Percentiles rank a stretch among this genome's conserved stretches.
Conservation (phyloP, 1,140 invertebrate genomes). For the Nasonia giraulti region DNA sequence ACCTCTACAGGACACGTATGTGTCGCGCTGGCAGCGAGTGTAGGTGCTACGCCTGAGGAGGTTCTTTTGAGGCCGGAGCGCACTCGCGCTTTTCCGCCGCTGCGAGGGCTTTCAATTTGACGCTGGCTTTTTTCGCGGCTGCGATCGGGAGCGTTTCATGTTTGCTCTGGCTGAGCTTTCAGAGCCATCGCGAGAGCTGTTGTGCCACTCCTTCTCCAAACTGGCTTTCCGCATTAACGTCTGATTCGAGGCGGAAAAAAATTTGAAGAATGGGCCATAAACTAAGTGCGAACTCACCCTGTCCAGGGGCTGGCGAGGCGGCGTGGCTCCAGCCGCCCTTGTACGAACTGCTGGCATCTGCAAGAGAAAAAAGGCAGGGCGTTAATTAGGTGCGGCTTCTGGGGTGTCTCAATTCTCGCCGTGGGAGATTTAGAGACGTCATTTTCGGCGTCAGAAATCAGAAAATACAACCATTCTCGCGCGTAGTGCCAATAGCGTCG, state of each 20-base stretch:
- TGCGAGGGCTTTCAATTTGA: slow-evolving; percentile 41
- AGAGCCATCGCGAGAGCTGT: neutral
- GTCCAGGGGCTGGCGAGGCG: slow-evolving; percentile 75
- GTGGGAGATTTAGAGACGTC: too few species aligned
- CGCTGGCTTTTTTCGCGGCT: neutral
- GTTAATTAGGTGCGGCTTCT: slow-evolving; percentile 19
- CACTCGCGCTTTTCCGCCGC: slow-evolving; percentile 42
- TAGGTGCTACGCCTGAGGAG: neutral
- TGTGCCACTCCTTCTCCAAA: too few species aligned
- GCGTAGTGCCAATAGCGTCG: too few species aligned
- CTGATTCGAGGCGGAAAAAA: neutral
- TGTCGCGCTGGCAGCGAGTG: neutral
- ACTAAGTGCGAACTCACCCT: slow-evolving; percentile 66
- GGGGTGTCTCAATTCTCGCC: neutral
- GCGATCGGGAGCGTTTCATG: neutral
- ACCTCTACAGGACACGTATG: neutral
- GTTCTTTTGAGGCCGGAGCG: neutral
- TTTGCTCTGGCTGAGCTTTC: neutral
- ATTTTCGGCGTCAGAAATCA: too few species aligned
- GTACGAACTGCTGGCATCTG: slow-evolving; percentile 79
- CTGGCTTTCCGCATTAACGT: too few species aligned
- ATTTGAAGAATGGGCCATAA: slow-evolving; percentile 34
- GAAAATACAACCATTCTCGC: too few species aligned
- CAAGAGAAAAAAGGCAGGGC: slow-evolving; percentile 53
- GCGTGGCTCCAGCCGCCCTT: slow-evolving; percentile 81